Evolutionary conservation across 2,888 invertebrate genomes (phyloP), one percentile per base, ranked within the genome.

Genomic region (Lysandra bellargus): DNA sequence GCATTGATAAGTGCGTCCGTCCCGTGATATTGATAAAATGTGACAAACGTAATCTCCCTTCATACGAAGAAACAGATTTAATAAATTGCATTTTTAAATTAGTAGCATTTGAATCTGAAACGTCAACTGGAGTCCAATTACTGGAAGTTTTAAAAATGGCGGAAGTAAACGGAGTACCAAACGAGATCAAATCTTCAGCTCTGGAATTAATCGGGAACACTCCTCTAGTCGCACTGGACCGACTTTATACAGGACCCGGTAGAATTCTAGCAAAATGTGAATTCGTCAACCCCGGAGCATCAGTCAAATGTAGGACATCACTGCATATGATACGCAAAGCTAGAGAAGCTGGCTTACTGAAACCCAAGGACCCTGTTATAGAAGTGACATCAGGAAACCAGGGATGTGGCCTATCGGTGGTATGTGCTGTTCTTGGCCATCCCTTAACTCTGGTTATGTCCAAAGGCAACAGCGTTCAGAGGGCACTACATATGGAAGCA

Each of bases 371-470:
- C 6, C 89, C 89, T 0, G 91, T 94, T 1, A 83, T 93, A 1
- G 94, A 94, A 83, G 89, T 93, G 5, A 93, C 94, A 1, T 94
- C 94, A 1, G 94, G 94, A 1, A 94, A 94, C 83, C 94, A 93
- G 82, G 94, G 94, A 64, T 92, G 92, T 80, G 94, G 94, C 7
- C 88, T 94, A 4, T 93, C 94, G 6, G 91, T 93, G 0, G 94
- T 94, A 9, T 94, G 94, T 79, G 92, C 94, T 1, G 92, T 94
- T 7, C 82, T 92, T 7, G 88, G 88, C 2, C 92, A 94, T 82
- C 94, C 93, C 1, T 87, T 93, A 2, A 94, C 92, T 0, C 85
- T 93, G 23, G 87, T 91, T 37, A 93, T 94, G 94, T 94, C 94
- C 0, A 88, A 89, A 80, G 94, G 94, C 6, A 94, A 94, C 85